These are phyloP conservation scores for Whitmania pigra DNA, from an alignment of 1,140 invertebrate species.

Conservation along the genomic window DNA sequence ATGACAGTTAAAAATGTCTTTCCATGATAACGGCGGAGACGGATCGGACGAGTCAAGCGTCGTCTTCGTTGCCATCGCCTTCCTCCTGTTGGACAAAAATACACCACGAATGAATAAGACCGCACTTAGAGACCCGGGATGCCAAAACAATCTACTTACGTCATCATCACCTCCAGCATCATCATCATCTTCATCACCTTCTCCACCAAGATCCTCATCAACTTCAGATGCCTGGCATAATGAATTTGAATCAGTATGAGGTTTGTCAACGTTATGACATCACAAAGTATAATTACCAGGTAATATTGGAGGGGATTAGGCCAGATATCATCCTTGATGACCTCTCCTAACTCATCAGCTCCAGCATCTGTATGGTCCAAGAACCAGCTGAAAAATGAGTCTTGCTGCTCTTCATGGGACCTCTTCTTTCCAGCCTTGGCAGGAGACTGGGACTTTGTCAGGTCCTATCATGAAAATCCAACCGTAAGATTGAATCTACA, in stretches of 20 bases:
- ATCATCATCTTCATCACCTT: neutral
- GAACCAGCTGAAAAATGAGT: slow-evolving; percentile 43
- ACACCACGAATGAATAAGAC: neutral
- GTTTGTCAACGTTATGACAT: neutral
- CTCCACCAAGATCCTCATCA: slow-evolving; percentile 14
- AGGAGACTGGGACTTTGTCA: slow-evolving; percentile 9
- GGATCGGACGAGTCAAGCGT: neutral
- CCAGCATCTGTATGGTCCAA: slow-evolving; percentile 40
- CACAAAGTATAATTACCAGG: slow-evolving; percentile 40
- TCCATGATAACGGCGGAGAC: neutral
- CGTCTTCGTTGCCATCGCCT: too few species aligned
- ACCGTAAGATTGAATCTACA: neutral
- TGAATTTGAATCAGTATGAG: neutral
- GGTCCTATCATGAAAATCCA: slow-evolving; percentile 27
- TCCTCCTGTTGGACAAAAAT: neutral
- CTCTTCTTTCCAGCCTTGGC: slow-evolving; percentile 12
- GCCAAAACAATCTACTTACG: neutral
- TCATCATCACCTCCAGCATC: neutral
- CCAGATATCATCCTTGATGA: slow-evolving; percentile 77
- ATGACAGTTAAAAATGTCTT: neutral
- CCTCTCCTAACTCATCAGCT: slow-evolving; percentile 42
- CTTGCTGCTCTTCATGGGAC: slow-evolving; percentile 33
- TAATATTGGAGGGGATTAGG: slow-evolving; percentile 81
- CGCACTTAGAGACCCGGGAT: too few species aligned
- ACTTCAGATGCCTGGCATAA: slow-evolving; percentile 16